These are phyloP conservation scores for Rhyacophila evoluta DNA, from an alignment of 2,888 invertebrate species.

Conservation along the genomic window DNA sequence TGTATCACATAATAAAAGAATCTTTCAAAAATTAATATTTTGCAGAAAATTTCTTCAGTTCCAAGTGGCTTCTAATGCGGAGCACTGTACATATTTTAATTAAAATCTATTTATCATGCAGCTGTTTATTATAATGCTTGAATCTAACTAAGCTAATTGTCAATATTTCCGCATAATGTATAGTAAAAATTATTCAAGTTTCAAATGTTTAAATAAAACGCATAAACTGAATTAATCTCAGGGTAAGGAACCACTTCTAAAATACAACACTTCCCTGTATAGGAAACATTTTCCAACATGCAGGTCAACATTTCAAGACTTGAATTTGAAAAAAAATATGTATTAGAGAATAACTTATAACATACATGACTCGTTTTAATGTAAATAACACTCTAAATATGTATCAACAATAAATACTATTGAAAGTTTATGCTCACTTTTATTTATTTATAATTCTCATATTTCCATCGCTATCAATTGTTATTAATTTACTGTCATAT, in stretches of 20 bases:
- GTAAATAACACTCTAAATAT: constrained; percentile 45
- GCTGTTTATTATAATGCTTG: not conserved
- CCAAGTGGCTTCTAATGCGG: not conserved
- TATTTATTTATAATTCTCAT: too few relatives aligned
- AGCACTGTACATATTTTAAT: not conserved
- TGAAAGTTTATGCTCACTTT: constrained; percentile 23
- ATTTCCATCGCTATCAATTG: too few relatives aligned
- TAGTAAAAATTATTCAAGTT: not conserved
- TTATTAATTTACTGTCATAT: too few relatives aligned
- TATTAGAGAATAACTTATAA: constrained; percentile 33
- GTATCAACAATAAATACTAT: constrained; percentile 41
- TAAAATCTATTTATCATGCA: not conserved
- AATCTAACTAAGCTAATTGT: not conserved
- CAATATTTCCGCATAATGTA: not conserved
- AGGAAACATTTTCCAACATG: constrained; percentile 11
- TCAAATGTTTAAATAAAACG: not conserved
- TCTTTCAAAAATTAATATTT: not conserved
- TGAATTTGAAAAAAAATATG: not conserved
- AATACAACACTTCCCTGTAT: not conserved
- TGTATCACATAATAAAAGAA: not conserved
- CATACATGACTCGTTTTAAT: constrained; percentile 36
- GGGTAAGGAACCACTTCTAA: not conserved
- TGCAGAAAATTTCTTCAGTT: not conserved
- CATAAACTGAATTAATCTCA: not conserved
- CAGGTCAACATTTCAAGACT: constrained; percentile 37